Evolutionary conservation across 2,888 invertebrate species (phyloP).

Genomic region (Ischnura elegans): DNA sequence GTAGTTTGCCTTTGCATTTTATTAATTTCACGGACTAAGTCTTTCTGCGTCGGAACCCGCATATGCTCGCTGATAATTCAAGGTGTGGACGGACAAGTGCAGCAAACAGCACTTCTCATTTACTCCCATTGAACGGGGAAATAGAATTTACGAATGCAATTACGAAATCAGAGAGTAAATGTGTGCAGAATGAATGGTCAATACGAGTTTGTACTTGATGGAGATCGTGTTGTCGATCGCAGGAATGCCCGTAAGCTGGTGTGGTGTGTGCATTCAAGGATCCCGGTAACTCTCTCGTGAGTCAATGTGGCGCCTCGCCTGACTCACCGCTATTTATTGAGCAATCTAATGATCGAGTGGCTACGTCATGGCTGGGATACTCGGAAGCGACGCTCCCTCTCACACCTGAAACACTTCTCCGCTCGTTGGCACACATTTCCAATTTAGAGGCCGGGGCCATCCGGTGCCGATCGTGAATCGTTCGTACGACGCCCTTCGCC

Average conservation of each 20-base stretch:
- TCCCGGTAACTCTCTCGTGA: conserved; percentile 18
- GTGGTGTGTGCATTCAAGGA: background rate
- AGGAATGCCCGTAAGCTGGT: background rate
- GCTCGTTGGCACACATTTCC: background rate
- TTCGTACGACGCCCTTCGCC: background rate
- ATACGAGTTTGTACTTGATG: too few species aligned
- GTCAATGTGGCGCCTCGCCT: background rate
- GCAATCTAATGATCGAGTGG: background rate
- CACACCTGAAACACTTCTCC: conserved; percentile 19
- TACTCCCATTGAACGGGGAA: too few species aligned
- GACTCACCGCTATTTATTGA: conserved; percentile 37
- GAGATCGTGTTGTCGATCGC: too few species aligned
- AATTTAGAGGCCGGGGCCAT: background rate
- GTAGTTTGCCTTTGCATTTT: too few species aligned
- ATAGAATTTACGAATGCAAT: too few species aligned
- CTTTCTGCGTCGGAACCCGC: too few species aligned
- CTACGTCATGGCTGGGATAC: background rate
- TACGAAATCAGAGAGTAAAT: too few species aligned
- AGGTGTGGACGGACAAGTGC: too few species aligned
- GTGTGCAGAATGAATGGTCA: too few species aligned
- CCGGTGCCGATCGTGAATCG: background rate
- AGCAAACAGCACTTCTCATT: too few species aligned
- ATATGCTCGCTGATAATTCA: too few species aligned
- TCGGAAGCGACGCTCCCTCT: conserved; percentile 30
- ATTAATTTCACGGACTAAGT: too few species aligned